These are phyloP conservation scores for Anableps anableps DNA, from an alignment of 2,797 vertebrate species.

Conservation along the genomic window DNA sequence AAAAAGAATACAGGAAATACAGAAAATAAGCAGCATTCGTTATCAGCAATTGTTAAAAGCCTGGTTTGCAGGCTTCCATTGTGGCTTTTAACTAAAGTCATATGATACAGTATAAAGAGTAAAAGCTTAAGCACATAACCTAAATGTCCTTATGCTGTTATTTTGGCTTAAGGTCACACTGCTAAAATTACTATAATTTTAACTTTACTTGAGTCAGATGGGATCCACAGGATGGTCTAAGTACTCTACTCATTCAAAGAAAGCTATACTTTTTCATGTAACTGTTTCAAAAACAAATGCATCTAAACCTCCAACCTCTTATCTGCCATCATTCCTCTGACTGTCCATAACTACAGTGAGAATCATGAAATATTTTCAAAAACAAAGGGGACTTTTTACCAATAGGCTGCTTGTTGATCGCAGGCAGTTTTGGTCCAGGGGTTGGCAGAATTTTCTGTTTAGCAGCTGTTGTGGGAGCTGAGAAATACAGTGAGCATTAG, in stretches of 20 bases:
- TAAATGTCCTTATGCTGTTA: slow-evolving; percentile 14
- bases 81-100: not conserved
- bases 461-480: slow-evolving; percentile 72
- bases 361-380: slow-evolving; percentile 49
- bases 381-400: slow-evolving; percentile 70
- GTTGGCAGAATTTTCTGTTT: slow-evolving; percentile 69
- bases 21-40: not conserved
- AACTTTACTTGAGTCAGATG: slow-evolving; percentile 38
- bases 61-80: not conserved
- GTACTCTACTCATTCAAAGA: not conserved
- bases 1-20: not conserved
- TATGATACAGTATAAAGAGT: not conserved
- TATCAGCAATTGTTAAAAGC: slow-evolving; percentile 5
- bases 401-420: slow-evolving; percentile 69
- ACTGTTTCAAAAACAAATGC: slow-evolving; percentile 35
- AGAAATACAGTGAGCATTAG: slow-evolving; percentile 74
- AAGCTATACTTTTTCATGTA: slow-evolving; percentile 58
- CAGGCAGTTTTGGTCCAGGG: slow-evolving; percentile 58
- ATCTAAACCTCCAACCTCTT: not conserved
- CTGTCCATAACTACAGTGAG: slow-evolving; percentile 38
- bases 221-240: slow-evolving; percentile 12
- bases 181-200: slow-evolving; percentile 38
- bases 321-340: slow-evolving; percentile 10
- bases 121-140: slow-evolving; percentile 10
- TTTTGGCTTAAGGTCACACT: slow-evolving; percentile 50